These are phyloP conservation scores for Paratilapia polleni DNA, from an alignment of 2,113 vertebrate genomes.

Conservation along the genomic window DNA sequence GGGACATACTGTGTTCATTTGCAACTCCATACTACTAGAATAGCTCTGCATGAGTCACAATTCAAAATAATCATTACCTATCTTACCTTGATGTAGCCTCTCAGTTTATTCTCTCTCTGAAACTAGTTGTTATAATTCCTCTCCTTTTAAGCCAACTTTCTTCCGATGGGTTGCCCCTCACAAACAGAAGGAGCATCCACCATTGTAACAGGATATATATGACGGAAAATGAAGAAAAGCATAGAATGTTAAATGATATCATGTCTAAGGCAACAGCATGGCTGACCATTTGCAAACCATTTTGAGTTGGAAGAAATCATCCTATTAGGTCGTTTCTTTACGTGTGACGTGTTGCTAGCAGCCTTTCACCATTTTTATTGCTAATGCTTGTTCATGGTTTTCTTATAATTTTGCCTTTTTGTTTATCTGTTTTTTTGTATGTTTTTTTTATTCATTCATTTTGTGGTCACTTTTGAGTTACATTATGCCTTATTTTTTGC, in stretches of 20 bases:
- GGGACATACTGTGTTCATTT: background rate
- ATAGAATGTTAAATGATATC: background rate
- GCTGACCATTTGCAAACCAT: background rate
- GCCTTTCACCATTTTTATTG: conserved; percentile 26
- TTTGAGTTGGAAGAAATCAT: conserved; percentile 26
- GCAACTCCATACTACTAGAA: background rate
- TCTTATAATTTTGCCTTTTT: conserved; percentile 25
- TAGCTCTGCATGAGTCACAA: background rate
- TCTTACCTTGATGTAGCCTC: background rate
- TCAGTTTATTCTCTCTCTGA: background rate
- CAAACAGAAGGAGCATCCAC: background rate
- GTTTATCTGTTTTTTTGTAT: conserved; percentile 16
- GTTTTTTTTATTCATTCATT: conserved; percentile 29
- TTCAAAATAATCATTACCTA: background rate
- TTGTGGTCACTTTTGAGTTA: conserved; percentile 62
- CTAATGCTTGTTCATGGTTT: conserved; percentile 38
- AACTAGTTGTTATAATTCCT: background rate
- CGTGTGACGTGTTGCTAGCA: background rate
- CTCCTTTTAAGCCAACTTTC: background rate
- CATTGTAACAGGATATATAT: background rate
- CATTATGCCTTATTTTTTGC: conserved; percentile 60
- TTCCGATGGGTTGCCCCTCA: background rate
- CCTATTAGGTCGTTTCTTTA: background rate
- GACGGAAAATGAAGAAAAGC: background rate
- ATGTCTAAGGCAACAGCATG: background rate